A percentile compares a stretch with the other conserved stretches of the same genome.
Evolutionary conservation across 2,888 invertebrate species (phyloP).

Genomic region (Microctonus aethiopoides): DNA sequence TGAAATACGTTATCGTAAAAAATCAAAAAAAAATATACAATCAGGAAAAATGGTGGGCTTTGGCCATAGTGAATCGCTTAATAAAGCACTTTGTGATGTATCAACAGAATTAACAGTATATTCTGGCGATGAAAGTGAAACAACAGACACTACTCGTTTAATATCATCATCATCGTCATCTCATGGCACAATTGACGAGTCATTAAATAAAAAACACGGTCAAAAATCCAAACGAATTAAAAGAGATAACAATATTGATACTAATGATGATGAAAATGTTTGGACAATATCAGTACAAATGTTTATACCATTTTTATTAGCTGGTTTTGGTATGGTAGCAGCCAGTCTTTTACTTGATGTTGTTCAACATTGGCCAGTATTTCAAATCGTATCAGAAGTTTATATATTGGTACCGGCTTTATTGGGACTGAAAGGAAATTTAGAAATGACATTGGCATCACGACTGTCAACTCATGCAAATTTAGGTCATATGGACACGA

Average conservation of each 20-base stretch:
- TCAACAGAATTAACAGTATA: constrained; percentile 57
- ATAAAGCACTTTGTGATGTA: constrained; percentile 52
- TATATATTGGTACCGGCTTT: constrained; percentile 92
- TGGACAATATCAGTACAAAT: constrained; percentile 83
- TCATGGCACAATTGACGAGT: background rate
- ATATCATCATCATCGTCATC: constrained; percentile 49
- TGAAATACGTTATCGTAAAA: constrained; percentile 55
- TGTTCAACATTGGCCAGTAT: constrained; percentile 89
- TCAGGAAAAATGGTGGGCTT: constrained; percentile 58
- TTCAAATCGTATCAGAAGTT: constrained; percentile 83
- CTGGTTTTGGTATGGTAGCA: constrained; percentile 91
- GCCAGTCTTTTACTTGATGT: constrained; percentile 86
- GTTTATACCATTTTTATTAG: constrained; percentile 85
- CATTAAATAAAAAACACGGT: background rate
- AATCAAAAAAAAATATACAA: constrained; percentile 15
- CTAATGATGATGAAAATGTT: constrained; percentile 69
- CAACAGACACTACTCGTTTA: constrained; percentile 52
- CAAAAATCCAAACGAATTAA: constrained; percentile 37
- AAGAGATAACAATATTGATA: constrained; percentile 35
- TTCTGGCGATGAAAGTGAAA: constrained; percentile 49
- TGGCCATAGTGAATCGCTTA: constrained; percentile 56
- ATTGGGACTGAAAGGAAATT: constrained; percentile 90
- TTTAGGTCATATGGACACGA: constrained; percentile 82
- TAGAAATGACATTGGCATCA: constrained; percentile 95
- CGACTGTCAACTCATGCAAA: constrained; percentile 93